A percentile compares a stretch with the other conserved stretches of the same genome.
phyloP scores from a whole-genome alignment of 37 sponge, comb jelly and placozoan genomes.

The Sycon ciliatum region DNA sequence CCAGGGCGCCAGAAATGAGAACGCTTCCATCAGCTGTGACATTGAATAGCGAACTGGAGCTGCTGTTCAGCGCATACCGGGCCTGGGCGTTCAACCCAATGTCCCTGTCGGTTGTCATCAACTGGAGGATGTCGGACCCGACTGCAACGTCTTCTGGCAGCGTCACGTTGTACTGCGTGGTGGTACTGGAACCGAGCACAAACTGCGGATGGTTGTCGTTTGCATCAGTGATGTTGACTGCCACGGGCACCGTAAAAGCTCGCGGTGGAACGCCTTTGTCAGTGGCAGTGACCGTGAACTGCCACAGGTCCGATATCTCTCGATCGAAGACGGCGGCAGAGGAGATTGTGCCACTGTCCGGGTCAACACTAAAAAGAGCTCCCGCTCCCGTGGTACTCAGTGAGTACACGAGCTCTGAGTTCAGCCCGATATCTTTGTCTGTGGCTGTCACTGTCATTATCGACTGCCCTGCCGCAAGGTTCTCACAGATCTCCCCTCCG shows the following conservation, averaged over 20 bases:
- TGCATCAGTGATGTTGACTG: no score
- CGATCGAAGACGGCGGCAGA: not conserved
- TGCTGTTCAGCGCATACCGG: no score
- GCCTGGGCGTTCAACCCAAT: no score
- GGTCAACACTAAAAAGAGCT: not conserved
- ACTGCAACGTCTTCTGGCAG: no score
- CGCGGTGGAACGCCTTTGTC: not conserved
- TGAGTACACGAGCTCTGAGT: not conserved
- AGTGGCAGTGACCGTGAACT: not conserved
- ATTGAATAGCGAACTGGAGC: no score
- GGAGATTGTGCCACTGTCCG: not conserved
- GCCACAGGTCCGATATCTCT: not conserved
- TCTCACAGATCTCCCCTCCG: conserved; percentile 16
- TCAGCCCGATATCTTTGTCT: not conserved
- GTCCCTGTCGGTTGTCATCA: no score
- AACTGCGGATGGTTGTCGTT: no score
- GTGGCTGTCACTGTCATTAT: not conserved
- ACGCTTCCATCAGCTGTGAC: no score
- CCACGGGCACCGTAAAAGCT: not conserved
- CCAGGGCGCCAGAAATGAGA: no score
- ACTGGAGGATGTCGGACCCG: no score
- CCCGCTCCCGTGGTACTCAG: not conserved
- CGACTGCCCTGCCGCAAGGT: not conserved
- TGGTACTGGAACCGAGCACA: no score
- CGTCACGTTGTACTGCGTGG: no score